A percentile compares a stretch with the other conserved stretches of the same genome.
Evolutionary conservation across 2,113 vertebrate genomes (phyloP).

Genomic region (Chloropsis hardwickii): DNA sequence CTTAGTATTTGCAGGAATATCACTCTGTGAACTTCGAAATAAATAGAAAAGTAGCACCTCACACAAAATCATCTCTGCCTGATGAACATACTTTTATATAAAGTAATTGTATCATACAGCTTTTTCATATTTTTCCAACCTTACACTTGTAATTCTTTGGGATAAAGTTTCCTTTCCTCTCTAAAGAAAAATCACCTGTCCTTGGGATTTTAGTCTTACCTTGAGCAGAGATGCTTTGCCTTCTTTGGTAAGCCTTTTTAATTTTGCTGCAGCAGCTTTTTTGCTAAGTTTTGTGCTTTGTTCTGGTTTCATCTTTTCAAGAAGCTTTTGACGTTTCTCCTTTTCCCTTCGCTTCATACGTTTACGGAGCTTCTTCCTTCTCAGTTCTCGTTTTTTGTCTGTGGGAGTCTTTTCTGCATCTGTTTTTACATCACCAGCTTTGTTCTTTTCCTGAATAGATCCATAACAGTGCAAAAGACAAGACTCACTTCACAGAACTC

Average conservation of each 20-base stretch:
- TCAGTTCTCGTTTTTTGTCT: conserved; percentile 90
- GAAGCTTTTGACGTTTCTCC: conserved; percentile 79
- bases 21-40: neutral
- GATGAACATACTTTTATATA: neutral
- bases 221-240: conserved; percentile 86
- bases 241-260: conserved; percentile 84
- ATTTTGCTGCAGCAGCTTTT: conserved; percentile 75
- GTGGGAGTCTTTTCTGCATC: conserved; percentile 86
- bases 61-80: neutral
- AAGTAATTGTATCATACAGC: neutral
- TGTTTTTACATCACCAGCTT: conserved; percentile 86
- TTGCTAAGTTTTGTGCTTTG: conserved; percentile 72
- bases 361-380: conserved; percentile 85
- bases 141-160: neutral
- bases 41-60: neutral
- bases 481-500: neutral
- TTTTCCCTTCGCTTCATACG: conserved; percentile 80
- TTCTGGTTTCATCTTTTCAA: conserved; percentile 71
- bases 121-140: neutral
- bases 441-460: conserved; percentile 86
- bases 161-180: neutral
- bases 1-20: neutral
- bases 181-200: too few species aligned
- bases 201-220: conserved; percentile 65
- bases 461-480: neutral